Percentiles rank a stretch among this genome's conserved stretches.
Evolutionary conservation across 2,888 invertebrate genomes (phyloP).

Genomic region (Meliscaeva auricollis): DNA sequence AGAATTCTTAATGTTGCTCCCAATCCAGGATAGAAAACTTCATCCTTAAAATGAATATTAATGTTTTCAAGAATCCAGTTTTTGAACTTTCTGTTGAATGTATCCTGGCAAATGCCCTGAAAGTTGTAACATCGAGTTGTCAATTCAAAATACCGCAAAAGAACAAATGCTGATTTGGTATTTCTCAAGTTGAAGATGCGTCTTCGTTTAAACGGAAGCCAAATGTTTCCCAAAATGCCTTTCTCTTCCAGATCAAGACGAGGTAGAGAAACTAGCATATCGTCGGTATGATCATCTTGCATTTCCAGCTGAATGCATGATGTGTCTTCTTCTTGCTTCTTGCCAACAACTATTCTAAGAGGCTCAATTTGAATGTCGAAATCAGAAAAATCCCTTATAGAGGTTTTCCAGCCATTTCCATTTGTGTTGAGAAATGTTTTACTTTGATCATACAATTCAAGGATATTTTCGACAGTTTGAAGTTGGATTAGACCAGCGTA

Average conservation of each 20-base stretch:
- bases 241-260: slow-evolving; percentile 79
- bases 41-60: slow-evolving; percentile 80
- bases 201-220: slow-evolving; percentile 81
- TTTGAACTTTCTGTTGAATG: slow-evolving; percentile 80
- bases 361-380: slow-evolving; percentile 78
- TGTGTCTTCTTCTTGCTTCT: slow-evolving; percentile 70
- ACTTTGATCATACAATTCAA: slow-evolving; percentile 79
- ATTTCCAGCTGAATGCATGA: slow-evolving; percentile 80
- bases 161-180: slow-evolving; percentile 79
- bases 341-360: slow-evolving; percentile 67
- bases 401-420: slow-evolving; percentile 82
- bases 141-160: slow-evolving; percentile 81
- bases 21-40: slow-evolving; percentile 82
- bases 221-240: slow-evolving; percentile 80
- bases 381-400: slow-evolving; percentile 78
- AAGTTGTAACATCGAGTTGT: slow-evolving; percentile 81
- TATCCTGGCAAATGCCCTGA: slow-evolving; percentile 78
- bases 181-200: slow-evolving; percentile 81
- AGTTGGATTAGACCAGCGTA: slow-evolving; percentile 81
- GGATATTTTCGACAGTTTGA: slow-evolving; percentile 79
- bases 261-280: slow-evolving; percentile 82
- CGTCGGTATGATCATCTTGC: slow-evolving; percentile 77
- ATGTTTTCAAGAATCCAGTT: slow-evolving; percentile 81
- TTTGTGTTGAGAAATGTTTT: slow-evolving; percentile 81
- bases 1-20: slow-evolving; percentile 81